Evolutionary conservation across 1,140 invertebrate genomes (phyloP).

Genomic region (Lasioglossum albipes): DNA sequence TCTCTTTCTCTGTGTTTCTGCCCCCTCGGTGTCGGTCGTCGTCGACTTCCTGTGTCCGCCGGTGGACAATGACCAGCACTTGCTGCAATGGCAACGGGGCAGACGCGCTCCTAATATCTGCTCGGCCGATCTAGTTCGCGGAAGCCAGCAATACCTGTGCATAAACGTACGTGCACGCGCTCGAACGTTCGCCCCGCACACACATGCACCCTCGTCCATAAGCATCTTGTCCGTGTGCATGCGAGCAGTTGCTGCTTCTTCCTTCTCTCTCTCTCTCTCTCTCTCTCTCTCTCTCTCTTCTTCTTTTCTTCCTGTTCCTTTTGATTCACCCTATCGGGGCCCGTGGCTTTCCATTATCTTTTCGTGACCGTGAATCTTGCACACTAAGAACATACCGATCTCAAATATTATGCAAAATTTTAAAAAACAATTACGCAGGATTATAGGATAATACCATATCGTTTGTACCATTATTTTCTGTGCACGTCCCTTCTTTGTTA

Average conservation of each 20-base stretch:
- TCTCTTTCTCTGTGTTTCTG: constrained; percentile 48
- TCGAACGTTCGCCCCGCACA: constrained; percentile 11
- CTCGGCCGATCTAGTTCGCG: constrained; percentile 72
- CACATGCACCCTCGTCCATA: constrained; percentile 22
- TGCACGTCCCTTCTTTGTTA: no score
- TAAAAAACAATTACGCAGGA: no score
- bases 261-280: background rate
- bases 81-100: constrained; percentile 66
- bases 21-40: constrained; percentile 31
- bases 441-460: no score
- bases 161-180: constrained; percentile 35
- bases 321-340: constrained; percentile 10
- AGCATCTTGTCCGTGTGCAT: constrained; percentile 19
- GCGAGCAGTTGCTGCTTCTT: constrained; percentile 21
- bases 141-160: constrained; percentile 62
- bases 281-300: background rate
- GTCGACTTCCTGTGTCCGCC: constrained; percentile 60
- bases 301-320: constrained; percentile 32
- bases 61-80: constrained; percentile 69
- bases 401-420: no score
- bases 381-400: background rate
- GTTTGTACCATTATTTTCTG: no score
- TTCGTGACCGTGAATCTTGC: constrained; percentile 1
- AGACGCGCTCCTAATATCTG: constrained; percentile 71
- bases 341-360: background rate